Conservation (phyloP, 1,140 invertebrate genomes). For the Hermatobates lingyangjiaoensis region DNA sequence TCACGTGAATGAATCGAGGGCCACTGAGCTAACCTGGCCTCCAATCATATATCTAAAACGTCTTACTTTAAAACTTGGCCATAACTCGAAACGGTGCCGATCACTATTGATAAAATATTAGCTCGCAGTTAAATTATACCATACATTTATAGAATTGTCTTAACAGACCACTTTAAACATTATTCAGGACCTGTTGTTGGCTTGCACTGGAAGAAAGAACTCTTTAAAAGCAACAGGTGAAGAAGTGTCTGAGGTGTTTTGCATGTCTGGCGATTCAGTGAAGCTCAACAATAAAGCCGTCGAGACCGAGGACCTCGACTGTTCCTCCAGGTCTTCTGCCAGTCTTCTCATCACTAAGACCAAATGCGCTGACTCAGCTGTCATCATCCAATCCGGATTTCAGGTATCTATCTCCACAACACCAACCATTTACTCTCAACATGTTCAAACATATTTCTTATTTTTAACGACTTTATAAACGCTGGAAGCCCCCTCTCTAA, state of each 20-base stretch:
- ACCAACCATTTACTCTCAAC: neutral
- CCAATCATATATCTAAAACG: neutral
- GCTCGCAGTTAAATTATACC: no score
- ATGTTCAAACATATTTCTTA: neutral
- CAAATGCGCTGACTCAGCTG: conserved; percentile 1
- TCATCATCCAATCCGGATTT: conserved; percentile 8
- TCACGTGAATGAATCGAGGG: neutral
- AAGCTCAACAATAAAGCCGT: conserved; percentile 1
- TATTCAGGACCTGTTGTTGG: conserved; percentile 5
- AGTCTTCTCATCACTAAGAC: conserved; percentile 1
- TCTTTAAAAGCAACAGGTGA: neutral
- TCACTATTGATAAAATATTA: neutral
- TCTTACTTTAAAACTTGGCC: neutral
- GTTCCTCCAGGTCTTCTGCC: conserved; percentile 1
- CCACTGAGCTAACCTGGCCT: neutral
- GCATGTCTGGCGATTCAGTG: neutral
- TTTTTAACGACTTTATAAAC: neutral
- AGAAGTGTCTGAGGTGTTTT: neutral
- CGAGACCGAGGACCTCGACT: conserved; percentile 3
- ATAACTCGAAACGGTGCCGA: neutral
- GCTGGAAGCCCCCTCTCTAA: neutral
- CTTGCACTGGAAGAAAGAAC: conserved; percentile 12
- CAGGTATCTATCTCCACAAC: no score
- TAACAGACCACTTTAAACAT: neutral
- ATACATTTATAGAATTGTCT: neutral